Base-by-base conservation (phyloP, 2,113 vertebrate genomes). In the Coturnix japonica region DNA sequence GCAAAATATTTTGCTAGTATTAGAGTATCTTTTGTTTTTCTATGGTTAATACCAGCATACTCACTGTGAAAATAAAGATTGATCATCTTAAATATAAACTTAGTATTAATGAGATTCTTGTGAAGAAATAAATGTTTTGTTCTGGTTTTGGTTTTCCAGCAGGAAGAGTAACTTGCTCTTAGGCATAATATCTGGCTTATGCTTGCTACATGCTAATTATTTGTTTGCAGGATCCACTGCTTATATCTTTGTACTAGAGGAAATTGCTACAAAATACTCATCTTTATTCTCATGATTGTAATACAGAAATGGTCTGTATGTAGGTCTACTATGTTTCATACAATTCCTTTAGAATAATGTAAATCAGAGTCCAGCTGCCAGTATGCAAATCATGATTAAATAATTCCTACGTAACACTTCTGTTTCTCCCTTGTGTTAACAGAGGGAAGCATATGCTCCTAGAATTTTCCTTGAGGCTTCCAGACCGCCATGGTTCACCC, bases 361-460 rank as follows among this genome's bases (percentile, higher is more conserved):
- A 56, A 33, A 85, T 37, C 31, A 26, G 64, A 75, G 61, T 79
- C 75, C 65, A 78, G 26, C 63, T 41, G 26, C 75, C 35, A 28
- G 2, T 85, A 64, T 19, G 28, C 35, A 76, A 89, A 46, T 60
- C 59, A 37, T 25, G 8, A 6, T 19, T 1, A 89, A 67, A 25
- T 86, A 74, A 22, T 64, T 90, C 5, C 23, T 71, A 1, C 51
- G 16, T 93, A 75, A 95, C 49, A 18, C 95, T 76, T 28, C 35
- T 77, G 91, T 96, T 59, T 73, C 31, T 94, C 46, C 46, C 60
- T 57, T 84, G 13, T 69, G 18, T 6, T 66, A 91, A 85, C 95
- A 99, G 99, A 98, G 99, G 96, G 98, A 99, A 96, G 99, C 99
- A 21, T 99, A 99, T 7, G 98, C 98, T 83, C 99, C 99, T 91